These are phyloP conservation scores for Tyria jacobaeae DNA, from an alignment of 2,888 invertebrate species.

Conservation along the genomic window DNA sequence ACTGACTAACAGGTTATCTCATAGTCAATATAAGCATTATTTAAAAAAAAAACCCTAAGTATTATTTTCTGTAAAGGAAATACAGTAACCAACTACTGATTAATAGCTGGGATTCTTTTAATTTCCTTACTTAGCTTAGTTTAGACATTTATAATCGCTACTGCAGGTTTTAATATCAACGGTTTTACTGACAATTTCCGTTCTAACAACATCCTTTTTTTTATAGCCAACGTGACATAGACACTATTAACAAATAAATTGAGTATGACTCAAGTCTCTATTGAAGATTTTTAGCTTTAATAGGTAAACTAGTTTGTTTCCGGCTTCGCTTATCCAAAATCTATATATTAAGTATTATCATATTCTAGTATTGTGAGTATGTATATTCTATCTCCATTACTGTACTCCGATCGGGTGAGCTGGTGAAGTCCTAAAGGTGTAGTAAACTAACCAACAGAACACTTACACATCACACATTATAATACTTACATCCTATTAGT, in stretches of 20 bases:
- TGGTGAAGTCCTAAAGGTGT: no score
- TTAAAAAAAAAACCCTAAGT: no score
- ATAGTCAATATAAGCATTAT: no score
- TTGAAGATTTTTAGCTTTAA: no score
- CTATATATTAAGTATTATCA: no score
- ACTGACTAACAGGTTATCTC: no score
- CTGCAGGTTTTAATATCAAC: slow-evolving; percentile 8
- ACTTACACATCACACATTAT: no score
- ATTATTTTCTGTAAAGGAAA: slow-evolving; percentile 1
- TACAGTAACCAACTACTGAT: slow-evolving; percentile 9
- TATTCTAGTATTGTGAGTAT: no score
- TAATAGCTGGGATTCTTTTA: slow-evolving; percentile 7
- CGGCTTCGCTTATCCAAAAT: no score
- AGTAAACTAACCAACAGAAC: no score
- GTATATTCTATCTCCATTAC: not conserved
- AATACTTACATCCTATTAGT: no score
- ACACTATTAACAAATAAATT: slow-evolving; percentile 3
- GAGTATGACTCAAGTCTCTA: slow-evolving; percentile 5
- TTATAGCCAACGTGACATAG: not conserved
- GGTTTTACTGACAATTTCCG: slow-evolving; percentile 44
- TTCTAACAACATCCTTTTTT: slow-evolving; percentile 33
- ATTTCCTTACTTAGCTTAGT: slow-evolving; percentile 3
- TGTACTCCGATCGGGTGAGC: no score
- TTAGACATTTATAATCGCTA: slow-evolving; percentile 1
- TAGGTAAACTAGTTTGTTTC: not conserved